These are phyloP conservation scores for Drosophila sproati DNA, from an alignment of 1,140 invertebrate genomes.

Conservation along the genomic window DNA sequence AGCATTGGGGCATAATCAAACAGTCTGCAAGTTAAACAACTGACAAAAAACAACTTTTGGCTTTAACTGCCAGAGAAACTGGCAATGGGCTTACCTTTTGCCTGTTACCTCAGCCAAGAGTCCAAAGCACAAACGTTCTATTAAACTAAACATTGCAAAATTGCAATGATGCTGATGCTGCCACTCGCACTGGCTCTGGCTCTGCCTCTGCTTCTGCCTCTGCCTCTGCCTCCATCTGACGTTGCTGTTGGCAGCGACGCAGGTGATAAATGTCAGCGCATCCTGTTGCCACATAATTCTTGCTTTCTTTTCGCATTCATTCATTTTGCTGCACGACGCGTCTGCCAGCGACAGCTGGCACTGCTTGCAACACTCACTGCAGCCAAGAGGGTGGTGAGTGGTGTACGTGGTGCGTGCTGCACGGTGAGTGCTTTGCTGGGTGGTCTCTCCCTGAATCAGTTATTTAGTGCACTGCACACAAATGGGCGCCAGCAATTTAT, in stretches of 20 bases:
- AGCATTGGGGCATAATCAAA: slow-evolving; percentile 47
- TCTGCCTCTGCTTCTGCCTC: neutral
- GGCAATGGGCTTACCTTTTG: neutral
- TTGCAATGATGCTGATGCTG: neutral
- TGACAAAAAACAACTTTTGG: slow-evolving; percentile 30
- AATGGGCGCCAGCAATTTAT: slow-evolving; percentile 25
- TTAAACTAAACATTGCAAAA: slow-evolving; percentile 11
- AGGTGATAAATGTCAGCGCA: slow-evolving; percentile 79
- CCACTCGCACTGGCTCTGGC: neutral
- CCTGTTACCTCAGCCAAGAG: slow-evolving; percentile 5
- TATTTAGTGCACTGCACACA: slow-evolving; percentile 23
- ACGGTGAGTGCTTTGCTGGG: neutral
- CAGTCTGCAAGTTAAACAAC: slow-evolving; percentile 34
- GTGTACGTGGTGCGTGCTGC: neutral
- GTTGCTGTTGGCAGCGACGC: slow-evolving; percentile 1
- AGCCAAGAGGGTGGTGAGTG: neutral
- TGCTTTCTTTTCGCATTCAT: slow-evolving; percentile 42
- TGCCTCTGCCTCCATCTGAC: neutral
- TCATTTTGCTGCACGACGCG: slow-evolving; percentile 37
- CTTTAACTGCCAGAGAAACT: neutral
- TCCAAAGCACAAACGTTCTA: slow-evolving; percentile 6
- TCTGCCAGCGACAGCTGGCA: slow-evolving; percentile 23
- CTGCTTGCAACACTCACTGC: neutral
- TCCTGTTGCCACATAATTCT: slow-evolving; percentile 76
- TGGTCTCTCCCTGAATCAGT: neutral